Base-by-base conservation (phyloP, 2,113 vertebrate genomes). In the Lota lota region DNA sequence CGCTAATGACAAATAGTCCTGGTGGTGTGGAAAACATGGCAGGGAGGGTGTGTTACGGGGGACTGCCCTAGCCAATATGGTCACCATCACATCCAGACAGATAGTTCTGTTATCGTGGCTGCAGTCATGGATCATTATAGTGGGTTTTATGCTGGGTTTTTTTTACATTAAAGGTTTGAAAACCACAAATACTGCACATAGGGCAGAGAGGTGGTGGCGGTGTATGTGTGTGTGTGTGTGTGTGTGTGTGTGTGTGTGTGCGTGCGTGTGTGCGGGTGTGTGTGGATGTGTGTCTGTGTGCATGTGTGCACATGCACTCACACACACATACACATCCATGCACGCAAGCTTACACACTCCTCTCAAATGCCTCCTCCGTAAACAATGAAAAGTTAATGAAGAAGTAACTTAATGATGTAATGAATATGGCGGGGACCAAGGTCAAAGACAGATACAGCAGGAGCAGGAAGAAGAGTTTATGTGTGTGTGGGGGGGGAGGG, bases 331-430 rank as follows among this genome's bases (percentile, higher is more conserved):
- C 24, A 24, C 24, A 24, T 24, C 24, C 24, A 24, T 24, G 24
- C 24, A 24, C 24, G 24, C 24, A 24, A 24, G 24, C 57, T 61
- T 22, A 24, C 7, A 19, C 73, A 58, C 72, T 73, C 17, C 22
- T 15, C 65, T 7, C 22, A 18, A 24, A 76, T 71, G 74, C 76
- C 79, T 83, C 87, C 87, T 83, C 89, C 84, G 92, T 92, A 91
- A 92, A 92, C 90, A 92, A 93, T 93, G 91, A 93, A 93, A 93
- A 93, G 90, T 93, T 92, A 93, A 93, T 92, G 91, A 93, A 92
- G 91, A 93, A 90, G 91, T 92, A 93, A 92, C 90, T 85, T 91
- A 92, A 92, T 93, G 91, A 92, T 92, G 92, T 92, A 93, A 93
- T 91, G 92, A 93, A 92, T 93, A 92, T 90, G 88, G 88, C 72